Percentiles rank a stretch among this genome's conserved stretches.
phyloP scores from a whole-genome alignment of 1,140 invertebrate species.

The Solenopsis invicta region DNA sequence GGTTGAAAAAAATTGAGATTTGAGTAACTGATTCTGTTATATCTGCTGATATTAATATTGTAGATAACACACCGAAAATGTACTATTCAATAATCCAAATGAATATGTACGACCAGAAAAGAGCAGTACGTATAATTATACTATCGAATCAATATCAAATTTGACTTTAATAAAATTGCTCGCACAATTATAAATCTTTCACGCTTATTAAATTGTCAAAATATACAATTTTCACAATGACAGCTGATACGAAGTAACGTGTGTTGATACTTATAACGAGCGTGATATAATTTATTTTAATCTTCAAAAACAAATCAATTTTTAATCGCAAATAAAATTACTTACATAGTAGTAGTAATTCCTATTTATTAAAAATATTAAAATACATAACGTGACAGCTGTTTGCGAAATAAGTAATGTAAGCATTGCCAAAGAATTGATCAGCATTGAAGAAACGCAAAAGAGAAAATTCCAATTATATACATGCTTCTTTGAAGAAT shows the following conservation, averaged over 20 bases:
- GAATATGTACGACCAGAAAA: not conserved
- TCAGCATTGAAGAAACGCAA: not conserved
- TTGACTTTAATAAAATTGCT: not conserved
- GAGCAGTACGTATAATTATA: not conserved
- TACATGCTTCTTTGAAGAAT: not conserved
- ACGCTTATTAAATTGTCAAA: not conserved
- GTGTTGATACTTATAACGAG: not conserved
- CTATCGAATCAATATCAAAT: not conserved
- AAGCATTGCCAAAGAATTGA: not conserved
- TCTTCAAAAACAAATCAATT: constrained; percentile 9
- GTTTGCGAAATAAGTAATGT: not conserved
- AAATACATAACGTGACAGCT: not conserved
- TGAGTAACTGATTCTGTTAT: too few species aligned
- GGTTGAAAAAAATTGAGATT: not conserved
- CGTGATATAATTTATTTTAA: not conserved
- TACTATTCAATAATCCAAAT: not conserved
- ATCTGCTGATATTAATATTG: too few species aligned
- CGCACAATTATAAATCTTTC: not conserved
- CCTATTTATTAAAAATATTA: not conserved
- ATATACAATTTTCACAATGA: not conserved
- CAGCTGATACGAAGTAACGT: not conserved
- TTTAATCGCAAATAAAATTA: not conserved
- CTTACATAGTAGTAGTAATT: not conserved
- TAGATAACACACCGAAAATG: too few species aligned
- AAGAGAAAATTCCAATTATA: not conserved